These are phyloP conservation scores for Torymus aiolomorphi DNA, from an alignment of 2,888 invertebrate genomes.

Conservation along the genomic window DNA sequence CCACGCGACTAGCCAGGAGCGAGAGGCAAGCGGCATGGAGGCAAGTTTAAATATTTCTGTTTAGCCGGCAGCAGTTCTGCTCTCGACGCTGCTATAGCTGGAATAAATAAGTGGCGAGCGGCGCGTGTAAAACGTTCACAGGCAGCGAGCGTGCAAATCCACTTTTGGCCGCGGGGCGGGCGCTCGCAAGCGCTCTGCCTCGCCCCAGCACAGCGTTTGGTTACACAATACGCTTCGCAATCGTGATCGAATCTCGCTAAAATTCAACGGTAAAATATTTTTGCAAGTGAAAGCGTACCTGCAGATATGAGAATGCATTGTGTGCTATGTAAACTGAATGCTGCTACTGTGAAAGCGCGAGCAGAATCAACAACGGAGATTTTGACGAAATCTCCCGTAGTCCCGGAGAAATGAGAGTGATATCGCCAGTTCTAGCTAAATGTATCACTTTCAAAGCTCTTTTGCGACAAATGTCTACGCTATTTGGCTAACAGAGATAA, in stretches of 20 bases:
- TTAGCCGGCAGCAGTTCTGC: background rate
- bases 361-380: too few relatives aligned
- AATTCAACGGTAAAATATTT: conserved; percentile 14
- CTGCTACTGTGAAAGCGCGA: too few relatives aligned
- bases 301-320: too few relatives aligned
- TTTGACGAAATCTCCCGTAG: too few relatives aligned
- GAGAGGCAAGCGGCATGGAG: background rate
- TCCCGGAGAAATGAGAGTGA: too few relatives aligned
- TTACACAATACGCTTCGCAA: background rate
- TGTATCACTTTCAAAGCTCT: too few relatives aligned
- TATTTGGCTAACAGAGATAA: too few relatives aligned
- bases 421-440: too few relatives aligned
- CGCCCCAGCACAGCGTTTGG: conserved; percentile 4
- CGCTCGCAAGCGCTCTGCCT: background rate
- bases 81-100: background rate
- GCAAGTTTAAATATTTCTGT: conserved; percentile 34
- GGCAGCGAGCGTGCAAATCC: conserved; percentile 21
- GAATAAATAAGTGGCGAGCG: conserved; percentile 36
- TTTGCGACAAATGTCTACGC: too few relatives aligned
- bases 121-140: conserved; percentile 22
- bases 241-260: conserved; percentile 6
- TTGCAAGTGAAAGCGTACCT: background rate
- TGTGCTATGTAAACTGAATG: too few relatives aligned
- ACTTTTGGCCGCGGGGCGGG: conserved; percentile 6
- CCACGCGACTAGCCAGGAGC: background rate